phyloP scores from a whole-genome alignment of 2,888 invertebrate species.

The Coelinius sp. region DNA sequence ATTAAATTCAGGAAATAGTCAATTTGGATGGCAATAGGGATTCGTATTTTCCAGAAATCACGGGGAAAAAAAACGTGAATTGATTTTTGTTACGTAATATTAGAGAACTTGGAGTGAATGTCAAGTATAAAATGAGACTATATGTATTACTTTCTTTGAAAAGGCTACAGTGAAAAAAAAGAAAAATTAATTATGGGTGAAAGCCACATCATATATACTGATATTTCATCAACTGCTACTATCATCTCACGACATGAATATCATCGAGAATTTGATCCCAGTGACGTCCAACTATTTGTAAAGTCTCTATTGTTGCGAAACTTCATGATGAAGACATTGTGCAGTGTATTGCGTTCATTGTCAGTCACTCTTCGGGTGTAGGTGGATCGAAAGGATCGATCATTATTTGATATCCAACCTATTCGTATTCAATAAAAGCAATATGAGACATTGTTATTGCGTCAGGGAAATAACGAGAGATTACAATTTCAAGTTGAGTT shows the following conservation, averaged over 20 bases:
- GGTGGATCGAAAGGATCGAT: neutral
- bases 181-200: neutral
- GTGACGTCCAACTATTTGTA: neutral
- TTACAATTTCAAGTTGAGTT: too few relatives aligned
- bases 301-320: neutral
- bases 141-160: too few relatives aligned
- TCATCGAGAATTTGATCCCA: neutral
- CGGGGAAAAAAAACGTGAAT: neutral
- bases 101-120: too few relatives aligned
- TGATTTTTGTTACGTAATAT: neutral
- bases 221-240: neutral
- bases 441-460: neutral
- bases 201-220: neutral
- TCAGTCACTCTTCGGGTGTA: neutral
- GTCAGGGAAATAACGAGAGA: neutral
- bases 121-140: too few relatives aligned
- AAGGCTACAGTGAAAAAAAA: too few relatives aligned
- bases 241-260: neutral
- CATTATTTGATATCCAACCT: neutral
- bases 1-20: neutral
- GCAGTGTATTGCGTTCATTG: neutral
- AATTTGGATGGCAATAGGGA: neutral
- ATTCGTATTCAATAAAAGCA: neutral
- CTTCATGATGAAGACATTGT: constrained; percentile 4
- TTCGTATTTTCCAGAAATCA: neutral